Evolutionary conservation across 1,140 invertebrate genomes (phyloP), one percentile per base, ranked within the genome.

Genomic region (Listronotus bonariensis): DNA sequence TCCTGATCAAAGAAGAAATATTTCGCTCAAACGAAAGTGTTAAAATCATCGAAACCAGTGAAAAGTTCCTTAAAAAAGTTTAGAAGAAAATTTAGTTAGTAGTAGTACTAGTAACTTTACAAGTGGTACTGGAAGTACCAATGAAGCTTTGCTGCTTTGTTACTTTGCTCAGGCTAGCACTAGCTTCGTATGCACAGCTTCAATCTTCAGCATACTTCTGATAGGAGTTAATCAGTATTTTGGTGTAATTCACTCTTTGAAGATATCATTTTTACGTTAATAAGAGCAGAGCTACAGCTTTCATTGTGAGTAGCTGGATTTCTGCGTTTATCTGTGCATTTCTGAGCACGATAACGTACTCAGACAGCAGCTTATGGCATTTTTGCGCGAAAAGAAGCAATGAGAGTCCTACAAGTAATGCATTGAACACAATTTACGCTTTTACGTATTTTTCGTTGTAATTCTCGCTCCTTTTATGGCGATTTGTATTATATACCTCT

Each of bases 211-310:
- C 52, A 76, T 94, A 6, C 83, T 93, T 8, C 83, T 95, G 9
- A 92, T 96, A 38, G 90, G 91, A 0, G 79, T 93, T 2, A 93
- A 96, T 74, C 89, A 94, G 72, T 94, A 93, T 78, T 89, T 90
- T 67, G 93, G 92, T 0, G 91, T 96, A 32, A 90, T 92, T 6
- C 90, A 92, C 76, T 92, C 92, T 0, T 81, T 95, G 18, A 86
- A n/a, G 90, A n/a, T 94, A 95, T 76, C 88, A 91, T 65, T 86
- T 87, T 12, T 85, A 88, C 32, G 84, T 95, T 60, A 86, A 92
- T 70, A 87, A 90, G 70, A 79, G 86, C 9, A 86, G 88, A 43
- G 89, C 89, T 0, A 86, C 83, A 1, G 76, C 88, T 0, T 80
- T 93, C 10, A 90, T 94, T 54, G 80, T 85, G 8, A 78, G 82